Base-by-base conservation (phyloP, 2,888 invertebrate genomes). In the Nomada goodeniana region DNA sequence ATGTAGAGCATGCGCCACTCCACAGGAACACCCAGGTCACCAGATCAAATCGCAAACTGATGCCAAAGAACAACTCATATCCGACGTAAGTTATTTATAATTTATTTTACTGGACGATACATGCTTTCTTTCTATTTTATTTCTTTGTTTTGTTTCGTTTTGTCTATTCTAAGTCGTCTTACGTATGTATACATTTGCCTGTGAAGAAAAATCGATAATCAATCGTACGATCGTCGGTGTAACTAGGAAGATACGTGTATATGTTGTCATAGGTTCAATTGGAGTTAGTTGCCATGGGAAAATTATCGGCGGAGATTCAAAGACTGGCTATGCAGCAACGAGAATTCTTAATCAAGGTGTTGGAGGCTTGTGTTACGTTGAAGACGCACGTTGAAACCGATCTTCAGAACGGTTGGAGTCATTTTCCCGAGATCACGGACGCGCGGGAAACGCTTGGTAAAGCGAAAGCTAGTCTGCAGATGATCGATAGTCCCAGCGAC, bases 361-460 rank as follows among this genome's bases (percentile, higher is more conserved):
- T 96, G 82, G 97, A 97, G 92, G 96, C 97, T 55, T 96, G 97
- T 93, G 96, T 96, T 64, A 96, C 96, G 79, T 93, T 97, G 65
- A 97, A 97, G 92, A 96, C 96, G 77, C 96, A 96, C 93, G 96
- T 97, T 68, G 97, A 97, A 93, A 96, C 96, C 67, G 96, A 97
- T 92, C 94, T 97, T 86, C 95, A 96, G 83, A 96, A 96, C 89
- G 96, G 96, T 87, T 95, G 96, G 92, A 95, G 96, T 60, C 96
- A 96, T 81, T 94, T 95, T 85, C 94, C 95, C 9, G 96, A 96
- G 91, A 94, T 96, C 83, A 95, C 95, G 80, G 96, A 96, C 87
- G 96, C 96, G 81, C 95, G 96, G 42, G 96, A 96, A 87, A 95
- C 95, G 53, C 92, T 96, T 65, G 95, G 95, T 65, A 96, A 95